These are phyloP conservation scores for Knipowitschia caucasica DNA, from an alignment of 2,797 vertebrate species.

Conservation along the genomic window DNA sequence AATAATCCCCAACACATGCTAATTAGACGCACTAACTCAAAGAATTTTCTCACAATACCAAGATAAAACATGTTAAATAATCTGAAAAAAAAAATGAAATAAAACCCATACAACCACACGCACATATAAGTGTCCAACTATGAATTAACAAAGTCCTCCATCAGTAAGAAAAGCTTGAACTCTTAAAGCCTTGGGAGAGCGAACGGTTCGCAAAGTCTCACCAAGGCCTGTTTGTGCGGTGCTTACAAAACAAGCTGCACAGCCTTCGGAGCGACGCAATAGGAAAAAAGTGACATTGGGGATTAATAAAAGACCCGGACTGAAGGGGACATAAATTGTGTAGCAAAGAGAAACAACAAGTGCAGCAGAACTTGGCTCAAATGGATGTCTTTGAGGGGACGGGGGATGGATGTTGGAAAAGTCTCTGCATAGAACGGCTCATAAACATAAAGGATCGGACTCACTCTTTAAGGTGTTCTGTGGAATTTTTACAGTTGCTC, in stretches of 20 bases:
- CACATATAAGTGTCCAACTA: too few species aligned
- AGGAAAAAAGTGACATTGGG: conserved; percentile 44
- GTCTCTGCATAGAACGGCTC: background rate
- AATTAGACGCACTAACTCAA: too few species aligned
- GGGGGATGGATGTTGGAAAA: background rate
- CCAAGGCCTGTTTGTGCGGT: conserved; percentile 20
- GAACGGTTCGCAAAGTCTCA: conserved; percentile 15
- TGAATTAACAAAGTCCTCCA: background rate
- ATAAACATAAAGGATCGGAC: background rate
- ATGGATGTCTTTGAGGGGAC: conserved; percentile 18
- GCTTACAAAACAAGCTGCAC: conserved; percentile 25
- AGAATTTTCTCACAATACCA: too few species aligned
- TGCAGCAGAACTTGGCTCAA: conserved; percentile 22
- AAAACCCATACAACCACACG: too few species aligned
- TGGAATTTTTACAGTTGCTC: too few species aligned
- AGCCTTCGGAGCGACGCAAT: conserved; percentile 17
- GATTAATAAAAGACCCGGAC: conserved; percentile 29
- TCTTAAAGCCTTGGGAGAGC: background rate
- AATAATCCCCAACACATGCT: too few species aligned
- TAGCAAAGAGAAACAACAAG: conserved; percentile 28
- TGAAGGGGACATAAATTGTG: conserved; percentile 32
- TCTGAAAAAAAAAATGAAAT: too few species aligned
- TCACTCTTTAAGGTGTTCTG: too few species aligned
- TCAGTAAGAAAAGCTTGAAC: background rate
- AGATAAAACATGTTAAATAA: too few species aligned